Evolutionary conservation across 2,888 invertebrate species (phyloP), one percentile per base, ranked within the genome.

Genomic region (Parnassius glacialis): DNA sequence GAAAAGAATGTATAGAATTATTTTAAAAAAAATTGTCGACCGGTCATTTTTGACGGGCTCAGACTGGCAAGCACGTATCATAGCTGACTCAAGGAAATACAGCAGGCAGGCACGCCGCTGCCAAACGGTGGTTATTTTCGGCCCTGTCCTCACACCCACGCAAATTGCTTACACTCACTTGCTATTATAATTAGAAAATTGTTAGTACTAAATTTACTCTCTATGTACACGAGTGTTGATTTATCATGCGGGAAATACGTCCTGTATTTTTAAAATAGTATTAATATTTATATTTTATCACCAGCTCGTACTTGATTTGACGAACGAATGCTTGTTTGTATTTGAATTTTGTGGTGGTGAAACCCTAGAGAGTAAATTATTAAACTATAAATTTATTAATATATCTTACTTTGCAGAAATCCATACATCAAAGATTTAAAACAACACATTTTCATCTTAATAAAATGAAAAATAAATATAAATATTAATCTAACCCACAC

Each of bases 81-180:
- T 34, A 65, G 62, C 64, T 64, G 70, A 69, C 72, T 74, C 72
- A 74, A 73, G 68, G 76, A 73, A 76, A 78, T 78, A 76, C 74
- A 75, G 74, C 68, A 70, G 74, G 55, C 62, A 57, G 74, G 55
- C 62, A 57, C 56, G 57, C 70, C 74, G 86, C 76, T 87, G 90
- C 90, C 90, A 90, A 34, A 88, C 87, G 74, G 68, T 67, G 64
- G 81, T 80, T 90, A 90, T 90, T 90, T 89, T 78, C 65, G 82
- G 70, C 73, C 68, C 68, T 71, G 80, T 79, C 80, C 79, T 74
- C 73, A 74, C 84, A 71, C 91, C 91, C 79, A 91, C 90, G 88
- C 85, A 73, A 89, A 87, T 83, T 85, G 86, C 88, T 89, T 88
- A 87, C 84, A 90, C 89, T 84, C 87, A 86, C 86, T 84, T 85